Evolutionary conservation across 2,888 invertebrate species (phyloP).

Genomic region (Eugnorisma glareosa): DNA sequence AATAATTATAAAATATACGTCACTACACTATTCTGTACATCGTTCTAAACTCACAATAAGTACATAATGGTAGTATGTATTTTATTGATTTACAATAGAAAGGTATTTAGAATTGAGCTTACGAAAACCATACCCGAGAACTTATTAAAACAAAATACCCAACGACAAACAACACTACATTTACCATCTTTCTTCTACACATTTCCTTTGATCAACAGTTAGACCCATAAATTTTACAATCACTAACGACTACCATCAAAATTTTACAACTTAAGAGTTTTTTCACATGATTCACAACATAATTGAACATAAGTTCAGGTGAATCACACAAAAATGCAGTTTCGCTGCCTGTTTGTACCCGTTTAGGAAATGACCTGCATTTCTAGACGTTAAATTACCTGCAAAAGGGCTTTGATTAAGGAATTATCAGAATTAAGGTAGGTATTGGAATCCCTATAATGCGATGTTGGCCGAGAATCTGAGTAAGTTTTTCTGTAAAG

Average conservation of each 20-base stretch:
- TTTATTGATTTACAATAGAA: too few relatives aligned
- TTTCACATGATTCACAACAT: slow-evolving; percentile 73
- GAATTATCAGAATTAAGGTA: slow-evolving; percentile 39
- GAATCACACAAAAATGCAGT: slow-evolving; percentile 79
- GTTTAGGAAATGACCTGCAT: slow-evolving; percentile 64
- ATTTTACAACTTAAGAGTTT: slow-evolving; percentile 61
- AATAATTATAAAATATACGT: neutral
- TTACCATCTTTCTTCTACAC: slow-evolving; percentile 32
- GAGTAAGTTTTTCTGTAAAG: neutral
- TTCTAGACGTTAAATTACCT: slow-evolving; percentile 54
- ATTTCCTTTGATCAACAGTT: slow-evolving; percentile 36
- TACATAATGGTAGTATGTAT: neutral
- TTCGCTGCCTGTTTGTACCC: slow-evolving; percentile 59
- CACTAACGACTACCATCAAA: slow-evolving; percentile 50
- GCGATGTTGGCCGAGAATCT: slow-evolving; percentile 2
- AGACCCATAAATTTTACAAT: slow-evolving; percentile 51
- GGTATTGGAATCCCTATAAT: slow-evolving; percentile 40
- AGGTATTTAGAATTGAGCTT: too few relatives aligned
- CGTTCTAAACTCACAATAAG: neutral
- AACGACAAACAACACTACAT: neutral
- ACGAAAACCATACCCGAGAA: too few relatives aligned
- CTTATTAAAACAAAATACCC: neutral
- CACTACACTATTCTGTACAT: neutral
- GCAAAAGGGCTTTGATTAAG: slow-evolving; percentile 46
- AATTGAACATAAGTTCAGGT: slow-evolving; percentile 54